Evolutionary conservation across 2,888 invertebrate species (phyloP).

Genomic region (Sacculina carcini): DNA sequence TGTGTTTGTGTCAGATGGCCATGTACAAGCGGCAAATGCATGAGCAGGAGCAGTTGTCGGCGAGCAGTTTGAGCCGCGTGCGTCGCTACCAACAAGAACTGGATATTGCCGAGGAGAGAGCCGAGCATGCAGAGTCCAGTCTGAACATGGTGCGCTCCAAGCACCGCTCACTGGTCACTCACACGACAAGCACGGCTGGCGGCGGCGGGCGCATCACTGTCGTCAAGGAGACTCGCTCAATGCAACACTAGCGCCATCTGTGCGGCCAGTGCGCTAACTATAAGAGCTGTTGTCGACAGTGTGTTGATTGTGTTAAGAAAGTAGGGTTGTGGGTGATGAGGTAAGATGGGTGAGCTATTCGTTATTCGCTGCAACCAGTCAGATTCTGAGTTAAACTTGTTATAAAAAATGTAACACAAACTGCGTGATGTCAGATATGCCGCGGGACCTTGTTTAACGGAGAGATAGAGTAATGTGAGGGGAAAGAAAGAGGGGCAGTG

Average conservation of each 20-base stretch:
- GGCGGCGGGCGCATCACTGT: slow-evolving; percentile 12
- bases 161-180: slow-evolving; percentile 84
- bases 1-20: slow-evolving; percentile 26
- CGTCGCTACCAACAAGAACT: slow-evolving; percentile 94
- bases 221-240: slow-evolving; percentile 12
- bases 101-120: slow-evolving; percentile 90
- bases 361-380: not conserved
- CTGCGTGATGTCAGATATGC: no score
- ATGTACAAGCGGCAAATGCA: slow-evolving; percentile 86
- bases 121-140: slow-evolving; percentile 79
- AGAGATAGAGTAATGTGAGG: no score
- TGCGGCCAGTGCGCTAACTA: no score
- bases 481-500: no score
- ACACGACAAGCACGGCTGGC: slow-evolving; percentile 3
- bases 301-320: no score
- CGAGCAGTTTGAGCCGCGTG: slow-evolving; percentile 76
- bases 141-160: slow-evolving; percentile 85
- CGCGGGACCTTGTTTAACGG: no score
- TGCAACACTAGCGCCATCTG: not conserved
- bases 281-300: no score
- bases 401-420: no score
- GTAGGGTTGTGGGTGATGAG: not conserved
- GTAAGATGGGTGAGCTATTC: not conserved
- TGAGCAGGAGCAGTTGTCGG: slow-evolving; percentile 76
- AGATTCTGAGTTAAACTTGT: no score